Evolutionary conservation across 2,113 vertebrate species (phyloP).

Genomic region (Spilogale gracilis): DNA sequence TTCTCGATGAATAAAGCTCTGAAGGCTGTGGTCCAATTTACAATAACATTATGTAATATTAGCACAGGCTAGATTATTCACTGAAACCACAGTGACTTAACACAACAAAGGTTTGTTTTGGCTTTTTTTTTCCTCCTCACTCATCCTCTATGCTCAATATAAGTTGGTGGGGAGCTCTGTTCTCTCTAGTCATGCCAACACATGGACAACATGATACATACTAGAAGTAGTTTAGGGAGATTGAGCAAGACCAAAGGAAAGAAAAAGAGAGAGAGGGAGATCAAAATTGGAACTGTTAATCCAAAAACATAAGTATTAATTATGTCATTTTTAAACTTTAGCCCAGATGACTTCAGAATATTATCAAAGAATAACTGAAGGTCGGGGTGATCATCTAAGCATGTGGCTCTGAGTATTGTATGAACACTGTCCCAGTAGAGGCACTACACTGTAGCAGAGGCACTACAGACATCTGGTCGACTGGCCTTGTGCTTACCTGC

Average conservation of each 20-base stretch:
- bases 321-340: background rate
- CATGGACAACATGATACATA: background rate
- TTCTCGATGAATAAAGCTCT: slow-evolving; percentile 7
- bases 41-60: background rate
- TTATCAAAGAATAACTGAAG: background rate
- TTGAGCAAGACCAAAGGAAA: background rate
- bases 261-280: background rate
- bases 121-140: background rate
- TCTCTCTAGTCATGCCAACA: background rate
- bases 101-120: background rate
- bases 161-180: background rate
- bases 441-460: too few species aligned
- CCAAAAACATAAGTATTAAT: background rate
- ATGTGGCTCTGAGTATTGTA: accelerated
- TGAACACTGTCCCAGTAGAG: background rate
- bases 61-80: background rate
- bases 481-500: background rate
- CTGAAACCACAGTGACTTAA: background rate
- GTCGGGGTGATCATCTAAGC: background rate
- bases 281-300: background rate
- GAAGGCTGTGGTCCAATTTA: background rate
- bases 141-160: background rate
- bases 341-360: background rate
- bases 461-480: background rate
- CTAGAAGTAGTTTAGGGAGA: background rate